Conservation (phyloP, 2,113 vertebrate species). For the Euleptes europaea region DNA sequence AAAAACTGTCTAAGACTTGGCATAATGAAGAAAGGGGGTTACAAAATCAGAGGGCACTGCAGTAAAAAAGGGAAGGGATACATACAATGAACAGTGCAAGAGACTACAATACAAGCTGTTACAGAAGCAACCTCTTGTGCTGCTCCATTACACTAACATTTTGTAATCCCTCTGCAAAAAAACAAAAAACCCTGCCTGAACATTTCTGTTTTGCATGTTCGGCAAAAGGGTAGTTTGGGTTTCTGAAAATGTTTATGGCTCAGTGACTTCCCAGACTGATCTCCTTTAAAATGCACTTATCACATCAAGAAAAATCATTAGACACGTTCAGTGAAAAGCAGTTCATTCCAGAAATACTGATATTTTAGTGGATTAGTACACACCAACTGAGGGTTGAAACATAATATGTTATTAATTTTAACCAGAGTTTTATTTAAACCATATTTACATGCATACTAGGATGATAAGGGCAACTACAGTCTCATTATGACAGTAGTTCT, state of each 20-base stretch:
- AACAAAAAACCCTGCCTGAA: no score
- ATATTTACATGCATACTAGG: slow-evolving; percentile 17
- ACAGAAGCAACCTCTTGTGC: no score
- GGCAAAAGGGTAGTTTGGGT: background rate
- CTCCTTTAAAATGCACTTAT: background rate
- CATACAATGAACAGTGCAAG: no score
- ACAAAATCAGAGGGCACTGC: no score
- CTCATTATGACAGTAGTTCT: slow-evolving; percentile 2
- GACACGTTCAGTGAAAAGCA: background rate
- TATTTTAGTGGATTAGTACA: background rate
- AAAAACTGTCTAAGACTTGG: no score
- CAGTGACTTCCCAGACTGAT: background rate
- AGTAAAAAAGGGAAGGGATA: no score
- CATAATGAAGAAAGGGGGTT: no score
- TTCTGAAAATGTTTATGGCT: background rate
- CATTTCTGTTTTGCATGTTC: no score
- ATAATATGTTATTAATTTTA: background rate
- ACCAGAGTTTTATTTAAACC: slow-evolving; percentile 2
- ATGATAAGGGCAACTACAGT: slow-evolving; percentile 17
- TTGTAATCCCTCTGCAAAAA: no score
- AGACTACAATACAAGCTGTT: no score
- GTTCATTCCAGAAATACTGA: background rate
- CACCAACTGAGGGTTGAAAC: background rate
- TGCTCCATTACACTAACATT: no score
- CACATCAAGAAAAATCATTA: background rate